Base-by-base conservation (phyloP, 2,113 vertebrate species). In the Loxodonta africana region DNA sequence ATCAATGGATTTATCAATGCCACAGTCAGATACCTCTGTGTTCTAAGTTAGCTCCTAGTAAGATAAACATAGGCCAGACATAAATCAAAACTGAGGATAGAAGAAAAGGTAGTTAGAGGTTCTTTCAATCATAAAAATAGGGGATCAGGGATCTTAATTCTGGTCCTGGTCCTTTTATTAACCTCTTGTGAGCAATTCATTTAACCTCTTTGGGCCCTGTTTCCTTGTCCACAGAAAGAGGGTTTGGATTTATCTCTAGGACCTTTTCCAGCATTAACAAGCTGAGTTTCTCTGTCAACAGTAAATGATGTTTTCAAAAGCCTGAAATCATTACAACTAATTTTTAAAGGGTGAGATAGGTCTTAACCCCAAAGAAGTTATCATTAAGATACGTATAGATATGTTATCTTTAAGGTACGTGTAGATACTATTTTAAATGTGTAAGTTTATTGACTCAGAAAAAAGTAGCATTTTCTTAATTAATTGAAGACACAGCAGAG, bases 41-140 rank as follows among this genome's bases (percentile, higher is more conserved):
- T 74, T 87, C 21, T 37, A 91, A 33, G 20, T 17, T 88, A 77
- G 18, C 37, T 85, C 30, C 17, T 65, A 33, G 8, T 21, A 82
- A 88, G 9, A 83, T n/a, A 76, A 51, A 63, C 30, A n/a, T n/a
- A 69, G n/a, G 65, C 26, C 37, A 93, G 73, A 57, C 44, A 78
- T 8, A 78, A 93, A 37, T 69, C 33, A 41, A 78, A 51, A 76
- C 23, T 26, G 60, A 77, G 41, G 30, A 89, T 7, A 51, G 25
- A 33, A 71, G 48, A 89, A 62, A 84, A 95, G 41, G 3, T 83
- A 41, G 4, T 30, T 57, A 60, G 23, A 92, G 48, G 5, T 57
- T 93, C 30, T 51, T 21, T 51, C 33, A 95, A 48, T 71, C 78
- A 71, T 78, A 33, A 65, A 89, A 95, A 83, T 51, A 12, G n/a